Conservation (phyloP, 1,140 invertebrate species). For the Drosophila pruinosa region DNA sequence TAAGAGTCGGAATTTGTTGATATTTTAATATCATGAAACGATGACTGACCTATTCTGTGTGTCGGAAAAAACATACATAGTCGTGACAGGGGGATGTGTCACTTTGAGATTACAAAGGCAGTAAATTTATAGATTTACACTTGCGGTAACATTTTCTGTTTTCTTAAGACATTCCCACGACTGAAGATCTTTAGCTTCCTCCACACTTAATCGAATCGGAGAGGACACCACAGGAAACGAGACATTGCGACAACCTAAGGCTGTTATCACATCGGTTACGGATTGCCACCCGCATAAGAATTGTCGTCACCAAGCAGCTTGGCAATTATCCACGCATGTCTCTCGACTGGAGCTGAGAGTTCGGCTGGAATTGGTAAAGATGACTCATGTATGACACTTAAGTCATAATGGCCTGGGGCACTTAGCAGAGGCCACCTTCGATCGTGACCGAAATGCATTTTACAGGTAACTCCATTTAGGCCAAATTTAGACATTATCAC, state of each 20-base stretch:
- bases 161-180: slow-evolving; percentile 41
- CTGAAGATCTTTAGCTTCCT: not conserved
- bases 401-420: slow-evolving; percentile 70
- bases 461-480: slow-evolving; percentile 52
- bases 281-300: slow-evolving; percentile 60
- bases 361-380: not conserved
- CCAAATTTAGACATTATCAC: slow-evolving; percentile 77
- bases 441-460: slow-evolving; percentile 49
- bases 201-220: slow-evolving; percentile 40
- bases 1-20: no score
- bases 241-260: slow-evolving; percentile 22
- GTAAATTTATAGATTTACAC: not conserved
- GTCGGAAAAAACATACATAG: no score
- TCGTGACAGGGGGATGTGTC: no score
- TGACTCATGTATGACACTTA: slow-evolving; percentile 73
- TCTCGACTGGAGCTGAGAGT: not conserved
- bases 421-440: slow-evolving; percentile 52
- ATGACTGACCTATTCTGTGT: no score
- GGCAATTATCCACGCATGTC: slow-evolving; percentile 59
- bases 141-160: not conserved
- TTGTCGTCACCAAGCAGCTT: slow-evolving; percentile 34
- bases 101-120: not conserved
- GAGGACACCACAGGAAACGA: slow-evolving; percentile 58
- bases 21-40: no score
- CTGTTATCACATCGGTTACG: slow-evolving; percentile 53